phyloP scores from a whole-genome alignment of 2,113 vertebrate genomes.

The Daubentonia madagascariensis region DNA sequence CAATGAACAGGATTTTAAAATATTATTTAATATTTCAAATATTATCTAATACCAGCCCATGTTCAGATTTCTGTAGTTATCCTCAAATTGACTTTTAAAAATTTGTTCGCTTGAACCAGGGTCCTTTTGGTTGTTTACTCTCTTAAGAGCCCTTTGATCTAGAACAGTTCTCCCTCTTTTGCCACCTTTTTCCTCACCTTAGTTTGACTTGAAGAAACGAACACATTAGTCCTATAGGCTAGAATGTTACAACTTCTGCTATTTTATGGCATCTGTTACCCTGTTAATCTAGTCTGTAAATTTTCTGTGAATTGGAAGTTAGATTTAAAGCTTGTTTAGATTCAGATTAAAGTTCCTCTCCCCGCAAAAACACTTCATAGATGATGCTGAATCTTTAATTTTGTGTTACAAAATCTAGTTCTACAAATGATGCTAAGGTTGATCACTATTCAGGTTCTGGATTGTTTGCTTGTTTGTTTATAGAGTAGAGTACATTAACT shows the following conservation, averaged over 20 bases:
- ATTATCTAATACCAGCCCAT: background rate
- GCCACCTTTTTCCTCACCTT: background rate
- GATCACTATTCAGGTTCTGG: background rate
- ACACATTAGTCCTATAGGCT: background rate
- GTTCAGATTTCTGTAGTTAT: background rate
- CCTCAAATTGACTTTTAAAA: background rate
- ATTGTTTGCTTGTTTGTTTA: background rate
- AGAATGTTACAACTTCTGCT: background rate
- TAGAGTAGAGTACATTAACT: background rate
- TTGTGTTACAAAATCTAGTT: background rate
- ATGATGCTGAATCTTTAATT: background rate
- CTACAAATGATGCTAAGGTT: background rate
- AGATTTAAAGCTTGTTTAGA: background rate
- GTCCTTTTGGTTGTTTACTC: background rate
- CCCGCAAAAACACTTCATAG: background rate
- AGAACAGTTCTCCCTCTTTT: background rate
- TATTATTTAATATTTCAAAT: background rate
- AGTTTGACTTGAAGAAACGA: background rate
- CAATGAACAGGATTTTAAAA: background rate
- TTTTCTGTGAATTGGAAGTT: background rate
- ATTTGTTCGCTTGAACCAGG: background rate
- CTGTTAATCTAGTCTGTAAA: background rate
- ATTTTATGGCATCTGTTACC: background rate
- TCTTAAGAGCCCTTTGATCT: background rate
- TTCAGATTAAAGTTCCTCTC: background rate